phyloP scores from a whole-genome alignment of 2,797 vertebrate species.

The Enteromius trimaculatus region DNA sequence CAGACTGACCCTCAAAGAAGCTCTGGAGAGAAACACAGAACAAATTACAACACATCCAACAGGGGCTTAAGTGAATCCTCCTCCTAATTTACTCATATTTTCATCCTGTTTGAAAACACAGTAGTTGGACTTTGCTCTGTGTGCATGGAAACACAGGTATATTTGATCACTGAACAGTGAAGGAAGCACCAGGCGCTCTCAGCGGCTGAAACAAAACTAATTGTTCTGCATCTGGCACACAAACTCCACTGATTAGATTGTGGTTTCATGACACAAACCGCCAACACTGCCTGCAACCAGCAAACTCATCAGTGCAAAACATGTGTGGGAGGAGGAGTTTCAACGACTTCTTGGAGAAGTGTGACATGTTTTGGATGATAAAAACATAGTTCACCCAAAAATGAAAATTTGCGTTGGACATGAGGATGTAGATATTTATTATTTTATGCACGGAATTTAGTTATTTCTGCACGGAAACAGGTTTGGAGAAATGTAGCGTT shows the following conservation, averaged over 20 bases:
- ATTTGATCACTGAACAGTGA: background rate
- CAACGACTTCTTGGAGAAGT: background rate
- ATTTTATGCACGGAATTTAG: no score
- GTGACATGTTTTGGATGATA: no score
- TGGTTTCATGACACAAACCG: slow-evolving; percentile 11
- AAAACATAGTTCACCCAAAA: background rate
- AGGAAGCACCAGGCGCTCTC: background rate
- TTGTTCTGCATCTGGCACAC: background rate
- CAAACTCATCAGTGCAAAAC: slow-evolving; percentile 9
- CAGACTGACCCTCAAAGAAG: slow-evolving; percentile 99
- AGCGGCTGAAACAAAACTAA: background rate
- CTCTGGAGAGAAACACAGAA: slow-evolving; percentile 81
- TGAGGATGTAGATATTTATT: no score
- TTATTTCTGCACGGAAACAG: background rate
- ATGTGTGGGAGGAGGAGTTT: background rate
- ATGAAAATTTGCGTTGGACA: background rate
- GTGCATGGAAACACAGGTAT: background rate
- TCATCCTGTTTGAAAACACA: background rate
- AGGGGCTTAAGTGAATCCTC: background rate
- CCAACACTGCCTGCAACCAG: background rate
- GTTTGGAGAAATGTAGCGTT: background rate
- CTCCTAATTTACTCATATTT: background rate
- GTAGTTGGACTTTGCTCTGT: background rate
- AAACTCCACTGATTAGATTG: slow-evolving; percentile 4
- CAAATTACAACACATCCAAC: background rate